Percentiles rank a stretch among this genome's conserved stretches.
Evolutionary conservation across 2,888 invertebrate genomes (phyloP).

Genomic region (Marasmarcha lunaedactyla): DNA sequence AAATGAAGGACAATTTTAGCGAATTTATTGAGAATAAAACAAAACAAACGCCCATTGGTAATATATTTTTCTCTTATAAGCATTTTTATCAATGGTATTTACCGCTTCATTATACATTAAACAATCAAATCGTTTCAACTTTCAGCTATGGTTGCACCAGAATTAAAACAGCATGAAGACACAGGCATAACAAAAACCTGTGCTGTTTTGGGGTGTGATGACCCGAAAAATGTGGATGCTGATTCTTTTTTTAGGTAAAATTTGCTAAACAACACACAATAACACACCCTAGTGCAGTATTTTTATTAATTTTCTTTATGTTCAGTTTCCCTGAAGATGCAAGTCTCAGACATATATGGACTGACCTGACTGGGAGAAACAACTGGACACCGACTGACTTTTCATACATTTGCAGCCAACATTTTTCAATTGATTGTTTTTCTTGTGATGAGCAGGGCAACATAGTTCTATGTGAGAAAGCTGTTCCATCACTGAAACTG

Average conservation of each 20-base stretch:
- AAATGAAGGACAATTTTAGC: constrained; percentile 41
- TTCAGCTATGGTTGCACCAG: constrained; percentile 61
- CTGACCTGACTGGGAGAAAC: constrained; percentile 53
- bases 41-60: constrained; percentile 53
- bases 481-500: constrained; percentile 52
- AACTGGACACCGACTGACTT: constrained; percentile 62
- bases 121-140: constrained; percentile 1
- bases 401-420: constrained; percentile 58
- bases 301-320: too few relatives aligned
- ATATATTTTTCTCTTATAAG: constrained; percentile 11
- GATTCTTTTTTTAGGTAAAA: constrained; percentile 52
- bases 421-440: constrained; percentile 59
- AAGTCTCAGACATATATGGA: constrained; percentile 49
- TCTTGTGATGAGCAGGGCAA: constrained; percentile 37
- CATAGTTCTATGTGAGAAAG: constrained; percentile 45
- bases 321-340: constrained; percentile 56
- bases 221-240: constrained; percentile 46
- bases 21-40: constrained; percentile 41
- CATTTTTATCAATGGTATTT: too few relatives aligned
- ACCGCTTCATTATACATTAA: too few relatives aligned
- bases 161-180: constrained; percentile 44
- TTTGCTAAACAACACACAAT: too few relatives aligned
- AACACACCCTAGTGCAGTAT: too few relatives aligned
- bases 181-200: constrained; percentile 54
- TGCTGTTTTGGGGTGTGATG: constrained; percentile 58